Evolutionary conservation across 2,888 invertebrate species (phyloP).

Genomic region (Dendrolimus houi): DNA sequence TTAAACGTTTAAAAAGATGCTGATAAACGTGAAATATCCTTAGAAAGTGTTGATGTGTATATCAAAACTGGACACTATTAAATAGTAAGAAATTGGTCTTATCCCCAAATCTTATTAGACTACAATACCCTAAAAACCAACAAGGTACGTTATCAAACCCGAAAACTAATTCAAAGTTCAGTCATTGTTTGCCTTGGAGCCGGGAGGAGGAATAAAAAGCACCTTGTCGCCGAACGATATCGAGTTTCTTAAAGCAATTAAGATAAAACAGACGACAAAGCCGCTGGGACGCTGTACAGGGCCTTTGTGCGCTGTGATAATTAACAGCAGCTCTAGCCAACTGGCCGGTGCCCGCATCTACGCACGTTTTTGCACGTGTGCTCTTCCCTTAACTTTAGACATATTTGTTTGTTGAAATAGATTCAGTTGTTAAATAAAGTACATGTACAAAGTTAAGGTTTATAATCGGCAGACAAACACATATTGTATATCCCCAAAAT

Average conservation of each 20-base stretch:
- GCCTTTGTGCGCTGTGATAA: slow-evolving; percentile 48
- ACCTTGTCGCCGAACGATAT: slow-evolving; percentile 70
- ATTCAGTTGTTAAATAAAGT: not conserved
- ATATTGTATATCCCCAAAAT: too few relatives aligned
- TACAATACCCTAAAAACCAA: slow-evolving; percentile 6
- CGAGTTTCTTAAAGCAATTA: slow-evolving; percentile 73
- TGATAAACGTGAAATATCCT: not conserved
- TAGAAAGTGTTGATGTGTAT: too few relatives aligned
- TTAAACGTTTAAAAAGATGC: too few relatives aligned
- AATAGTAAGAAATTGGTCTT: too few relatives aligned
- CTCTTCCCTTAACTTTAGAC: not conserved
- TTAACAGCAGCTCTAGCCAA: slow-evolving; percentile 31
- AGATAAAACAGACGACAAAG: slow-evolving; percentile 68
- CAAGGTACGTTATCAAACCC: slow-evolving; percentile 50
- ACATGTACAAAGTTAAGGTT: too few relatives aligned
- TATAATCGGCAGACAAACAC: too few relatives aligned
- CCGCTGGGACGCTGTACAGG: slow-evolving; percentile 36
- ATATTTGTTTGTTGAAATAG: not conserved
- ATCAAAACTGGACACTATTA: too few relatives aligned
- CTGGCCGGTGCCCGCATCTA: slow-evolving; percentile 39
- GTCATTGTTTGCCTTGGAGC: slow-evolving; percentile 60
- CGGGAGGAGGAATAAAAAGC: slow-evolving; percentile 60
- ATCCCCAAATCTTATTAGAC: not conserved
- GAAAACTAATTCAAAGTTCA: slow-evolving; percentile 68
- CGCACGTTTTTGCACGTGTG: slow-evolving; percentile 8